A percentile compares a stretch with the other conserved stretches of the same genome.
These are phyloP conservation scores for Isoperla grammatica DNA, from an alignment of 2,888 invertebrate genomes.

Conservation along the genomic window DNA sequence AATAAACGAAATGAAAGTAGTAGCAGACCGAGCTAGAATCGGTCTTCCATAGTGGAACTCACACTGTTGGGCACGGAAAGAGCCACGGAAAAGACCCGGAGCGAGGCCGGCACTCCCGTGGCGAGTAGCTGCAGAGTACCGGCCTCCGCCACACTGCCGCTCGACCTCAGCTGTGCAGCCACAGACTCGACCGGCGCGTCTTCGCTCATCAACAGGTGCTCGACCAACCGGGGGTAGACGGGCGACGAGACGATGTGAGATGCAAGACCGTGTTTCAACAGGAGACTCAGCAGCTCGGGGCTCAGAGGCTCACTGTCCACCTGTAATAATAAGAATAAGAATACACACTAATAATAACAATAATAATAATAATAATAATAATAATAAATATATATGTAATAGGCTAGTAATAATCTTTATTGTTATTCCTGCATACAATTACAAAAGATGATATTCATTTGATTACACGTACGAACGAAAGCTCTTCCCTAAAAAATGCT, in stretches of 20 bases:
- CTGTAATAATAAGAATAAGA: too few relatives aligned
- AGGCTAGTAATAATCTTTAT: too few relatives aligned
- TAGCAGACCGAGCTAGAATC: too few relatives aligned
- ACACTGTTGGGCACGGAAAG: background rate
- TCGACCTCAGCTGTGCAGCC: constrained; percentile 18
- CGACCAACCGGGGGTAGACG: constrained; percentile 24
- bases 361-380: too few relatives aligned
- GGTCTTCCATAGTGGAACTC: too few relatives aligned
- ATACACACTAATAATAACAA: too few relatives aligned
- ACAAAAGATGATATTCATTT: too few relatives aligned
- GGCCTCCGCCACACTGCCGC: constrained; percentile 23
- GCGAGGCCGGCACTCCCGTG: constrained; percentile 18
- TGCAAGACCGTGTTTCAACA: constrained; percentile 22
- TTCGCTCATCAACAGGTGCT: constrained; percentile 11
- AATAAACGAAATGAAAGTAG: too few relatives aligned
- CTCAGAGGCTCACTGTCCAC: constrained; percentile 1
- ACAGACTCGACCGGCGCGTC: constrained; percentile 3
- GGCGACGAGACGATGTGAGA: constrained; percentile 21
- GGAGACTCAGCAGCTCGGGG: constrained; percentile 6
- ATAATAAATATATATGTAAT: too few relatives aligned
- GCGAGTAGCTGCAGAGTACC: constrained; percentile 20
- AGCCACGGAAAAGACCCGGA: constrained; percentile 23
- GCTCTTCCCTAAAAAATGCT: too few relatives aligned
- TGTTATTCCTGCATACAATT: too few relatives aligned
- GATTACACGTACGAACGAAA: too few relatives aligned